Evolutionary conservation across 2,113 vertebrate species (phyloP).

Genomic region (Rhabdomys dilectus): DNA sequence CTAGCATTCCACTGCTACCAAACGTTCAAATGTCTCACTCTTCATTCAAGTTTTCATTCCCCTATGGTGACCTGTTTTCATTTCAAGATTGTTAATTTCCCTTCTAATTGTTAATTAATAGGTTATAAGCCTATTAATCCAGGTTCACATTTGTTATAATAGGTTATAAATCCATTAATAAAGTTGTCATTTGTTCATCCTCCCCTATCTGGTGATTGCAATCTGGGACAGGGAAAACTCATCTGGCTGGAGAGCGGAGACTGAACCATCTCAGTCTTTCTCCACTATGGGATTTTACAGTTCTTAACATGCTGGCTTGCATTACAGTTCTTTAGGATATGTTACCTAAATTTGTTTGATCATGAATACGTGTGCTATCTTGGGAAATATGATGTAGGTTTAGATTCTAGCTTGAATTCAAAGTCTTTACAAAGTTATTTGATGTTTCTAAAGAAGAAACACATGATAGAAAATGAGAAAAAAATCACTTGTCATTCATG

Average conservation of each 20-base stretch:
- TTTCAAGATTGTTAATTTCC: not conserved
- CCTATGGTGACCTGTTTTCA: too few species aligned
- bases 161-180: not conserved
- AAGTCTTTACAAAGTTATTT: constrained; percentile 47
- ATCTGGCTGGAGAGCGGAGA: not conserved
- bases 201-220: not conserved
- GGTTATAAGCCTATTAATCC: not conserved
- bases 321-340: not conserved
- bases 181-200: not conserved
- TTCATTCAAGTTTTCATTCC: not conserved
- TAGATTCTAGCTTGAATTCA: constrained; percentile 40
- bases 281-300: not conserved
- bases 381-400: not conserved
- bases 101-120: too few species aligned
- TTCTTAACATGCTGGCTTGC: not conserved
- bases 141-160: too few species aligned
- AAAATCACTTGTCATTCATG: not conserved
- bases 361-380: not conserved
- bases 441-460: constrained; percentile 23
- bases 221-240: not conserved
- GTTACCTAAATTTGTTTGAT: constrained; percentile 22
- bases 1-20: not conserved
- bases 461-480: not conserved
- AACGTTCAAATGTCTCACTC: not conserved
- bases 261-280: not conserved